phyloP scores from a whole-genome alignment of 2,888 invertebrate species.

The Ptychoptera contaminata region DNA sequence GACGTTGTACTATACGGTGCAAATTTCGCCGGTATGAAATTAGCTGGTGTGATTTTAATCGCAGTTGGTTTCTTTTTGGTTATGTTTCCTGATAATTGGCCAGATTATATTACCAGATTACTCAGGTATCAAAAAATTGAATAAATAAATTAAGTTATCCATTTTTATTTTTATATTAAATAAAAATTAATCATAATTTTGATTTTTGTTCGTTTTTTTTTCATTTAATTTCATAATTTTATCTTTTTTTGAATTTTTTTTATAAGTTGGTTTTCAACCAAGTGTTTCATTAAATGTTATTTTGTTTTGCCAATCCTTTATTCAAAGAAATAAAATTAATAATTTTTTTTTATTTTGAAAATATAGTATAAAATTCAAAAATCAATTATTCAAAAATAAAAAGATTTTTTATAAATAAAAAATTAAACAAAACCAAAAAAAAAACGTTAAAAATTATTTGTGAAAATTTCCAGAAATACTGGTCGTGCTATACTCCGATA shows the following conservation, averaged over 20 bases:
- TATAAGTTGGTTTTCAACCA: neutral
- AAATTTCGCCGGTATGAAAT: constrained; percentile 84
- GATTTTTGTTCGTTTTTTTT: neutral
- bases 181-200: constrained; percentile 1
- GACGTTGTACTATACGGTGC: constrained; percentile 75
- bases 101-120: constrained; percentile 79
- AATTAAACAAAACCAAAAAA: too few relatives aligned
- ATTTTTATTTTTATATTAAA: constrained; percentile 3
- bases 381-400: too few relatives aligned
- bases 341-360: too few relatives aligned
- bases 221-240: neutral
- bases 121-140: constrained; percentile 47
- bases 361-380: too few relatives aligned
- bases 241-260: neutral
- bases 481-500: constrained; percentile 33
- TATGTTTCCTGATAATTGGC: constrained; percentile 94
- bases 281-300: neutral
- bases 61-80: constrained; percentile 83
- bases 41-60: constrained; percentile 85
- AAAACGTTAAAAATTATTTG: constrained; percentile 2
- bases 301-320: too few relatives aligned
- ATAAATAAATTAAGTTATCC: neutral
- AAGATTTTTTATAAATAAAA: too few relatives aligned
- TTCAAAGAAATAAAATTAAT: too few relatives aligned
- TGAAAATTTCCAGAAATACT: constrained; percentile 31